Percentiles rank a stretch among this genome's conserved stretches.
phyloP scores from a whole-genome alignment of 2,888 invertebrate species.

The Andrena flavipes region DNA sequence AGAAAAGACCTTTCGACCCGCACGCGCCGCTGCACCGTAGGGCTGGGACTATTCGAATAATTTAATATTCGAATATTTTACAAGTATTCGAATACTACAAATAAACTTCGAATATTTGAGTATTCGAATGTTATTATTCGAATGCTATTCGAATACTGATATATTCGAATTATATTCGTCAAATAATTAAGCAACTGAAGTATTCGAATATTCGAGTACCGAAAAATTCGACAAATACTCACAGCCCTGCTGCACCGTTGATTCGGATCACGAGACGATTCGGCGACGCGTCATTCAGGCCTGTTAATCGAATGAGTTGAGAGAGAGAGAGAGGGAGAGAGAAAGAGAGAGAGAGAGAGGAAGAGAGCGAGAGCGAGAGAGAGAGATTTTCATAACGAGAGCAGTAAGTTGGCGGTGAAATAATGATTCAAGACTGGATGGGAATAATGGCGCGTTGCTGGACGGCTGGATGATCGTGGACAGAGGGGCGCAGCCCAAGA shows the following conservation, averaged over 20 bases:
- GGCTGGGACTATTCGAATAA: too few species aligned
- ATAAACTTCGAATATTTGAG: too few species aligned
- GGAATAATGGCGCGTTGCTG: not conserved
- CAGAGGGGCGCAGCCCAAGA: slow-evolving; percentile 2
- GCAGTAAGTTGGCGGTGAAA: not conserved
- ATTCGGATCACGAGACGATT: slow-evolving; percentile 21
- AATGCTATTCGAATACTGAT: too few species aligned
- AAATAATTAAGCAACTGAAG: too few species aligned
- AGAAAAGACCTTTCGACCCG: slow-evolving; percentile 13
- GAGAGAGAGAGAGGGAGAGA: not conserved
- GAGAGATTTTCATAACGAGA: slow-evolving; percentile 18
- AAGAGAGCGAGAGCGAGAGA: too few species aligned
- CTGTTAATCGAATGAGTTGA: slow-evolving; percentile 27
- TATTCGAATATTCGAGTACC: too few species aligned
- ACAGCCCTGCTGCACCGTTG: slow-evolving; percentile 28
- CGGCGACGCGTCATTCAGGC: slow-evolving; percentile 30
- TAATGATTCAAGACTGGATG: slow-evolving; percentile 26
- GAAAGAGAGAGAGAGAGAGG: slow-evolving; percentile 6
- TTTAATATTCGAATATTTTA: too few species aligned
- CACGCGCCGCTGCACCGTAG: slow-evolving; percentile 20
- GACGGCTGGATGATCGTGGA: not conserved
- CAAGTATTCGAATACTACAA: too few species aligned
- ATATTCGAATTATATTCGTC: too few species aligned
- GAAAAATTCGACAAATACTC: too few species aligned
- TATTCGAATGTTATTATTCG: too few species aligned